These are phyloP conservation scores for Ptychadena robeensis DNA, from an alignment of 2,797 vertebrate genomes.

Conservation along the genomic window DNA sequence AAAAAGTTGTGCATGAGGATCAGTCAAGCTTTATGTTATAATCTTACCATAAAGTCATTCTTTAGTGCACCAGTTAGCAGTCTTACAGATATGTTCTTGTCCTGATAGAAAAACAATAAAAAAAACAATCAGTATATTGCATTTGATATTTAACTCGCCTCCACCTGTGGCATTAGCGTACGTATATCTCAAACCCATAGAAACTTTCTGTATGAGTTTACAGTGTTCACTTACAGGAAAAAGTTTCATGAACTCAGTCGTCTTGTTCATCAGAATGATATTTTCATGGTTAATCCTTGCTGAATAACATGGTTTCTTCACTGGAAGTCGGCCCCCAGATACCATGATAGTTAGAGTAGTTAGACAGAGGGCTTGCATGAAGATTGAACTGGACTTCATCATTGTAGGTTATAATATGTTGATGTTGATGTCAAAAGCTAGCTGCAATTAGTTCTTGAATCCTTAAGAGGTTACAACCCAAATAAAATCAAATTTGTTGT, in stretches of 20 bases:
- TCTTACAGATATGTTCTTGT: conserved; percentile 68
- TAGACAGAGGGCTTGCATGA: conserved; percentile 65
- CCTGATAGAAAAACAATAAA: conserved; percentile 66
- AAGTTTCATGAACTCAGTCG: conserved; percentile 67
- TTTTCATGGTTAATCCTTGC: conserved; percentile 66
- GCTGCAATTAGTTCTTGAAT: conserved; percentile 69
- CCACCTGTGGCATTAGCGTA: background rate
- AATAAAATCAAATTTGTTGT: conserved; percentile 62
- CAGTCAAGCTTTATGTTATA: background rate
- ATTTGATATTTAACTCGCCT: background rate
- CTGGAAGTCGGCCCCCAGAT: conserved; percentile 60
- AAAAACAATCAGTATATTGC: background rate
- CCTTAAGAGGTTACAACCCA: conserved; percentile 65
- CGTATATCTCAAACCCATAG: background rate
- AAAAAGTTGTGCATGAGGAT: background rate
- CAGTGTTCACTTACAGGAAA: conserved; percentile 71
- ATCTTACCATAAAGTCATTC: conserved; percentile 73
- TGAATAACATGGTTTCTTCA: conserved; percentile 27
- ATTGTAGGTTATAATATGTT: conserved; percentile 47
- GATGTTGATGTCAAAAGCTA: background rate
- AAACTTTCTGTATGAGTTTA: conserved; percentile 34
- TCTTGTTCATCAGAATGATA: conserved; percentile 68
- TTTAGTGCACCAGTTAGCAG: conserved; percentile 72
- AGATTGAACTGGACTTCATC: conserved; percentile 67
- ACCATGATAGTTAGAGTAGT: conserved; percentile 66